phyloP scores from a whole-genome alignment of 1,140 invertebrate species.

The Drosophila hydei region DNA sequence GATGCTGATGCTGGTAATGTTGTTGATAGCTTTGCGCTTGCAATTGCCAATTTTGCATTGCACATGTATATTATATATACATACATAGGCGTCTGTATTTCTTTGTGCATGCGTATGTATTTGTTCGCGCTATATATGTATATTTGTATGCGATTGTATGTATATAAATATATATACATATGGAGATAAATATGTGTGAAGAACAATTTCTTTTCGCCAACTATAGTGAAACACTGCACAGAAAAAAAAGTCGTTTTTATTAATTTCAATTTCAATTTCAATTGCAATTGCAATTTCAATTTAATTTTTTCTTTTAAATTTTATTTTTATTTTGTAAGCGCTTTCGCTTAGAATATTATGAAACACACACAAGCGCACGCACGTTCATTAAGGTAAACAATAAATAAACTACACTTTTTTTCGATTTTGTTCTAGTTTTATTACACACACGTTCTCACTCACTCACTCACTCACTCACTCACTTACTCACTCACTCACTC shows the following conservation, averaged over 20 bases:
- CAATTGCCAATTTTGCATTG: constrained; percentile 81
- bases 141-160: background rate
- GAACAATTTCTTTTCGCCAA: constrained; percentile 1
- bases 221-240: background rate
- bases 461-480: background rate
- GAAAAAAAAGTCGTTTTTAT: background rate
- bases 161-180: background rate
- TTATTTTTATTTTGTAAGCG: constrained; percentile 12
- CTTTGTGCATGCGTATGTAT: constrained; percentile 32
- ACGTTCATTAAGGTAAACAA: constrained; percentile 2
- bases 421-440: background rate
- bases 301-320: background rate
- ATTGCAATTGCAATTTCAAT: background rate
- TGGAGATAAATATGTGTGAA: background rate
- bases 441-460: background rate
- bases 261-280: background rate
- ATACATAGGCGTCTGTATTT: constrained; percentile 46
- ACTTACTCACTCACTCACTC: background rate
- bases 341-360: too few species aligned
- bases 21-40: constrained; percentile 76
- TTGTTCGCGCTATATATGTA: background rate
- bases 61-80: constrained; percentile 60
- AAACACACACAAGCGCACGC: constrained; percentile 5
- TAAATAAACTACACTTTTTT: background rate
- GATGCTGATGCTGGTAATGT: constrained; percentile 49